These are phyloP conservation scores for Mesembrinibis cayennensis DNA, from an alignment of 2,113 vertebrate genomes.

Conservation along the genomic window DNA sequence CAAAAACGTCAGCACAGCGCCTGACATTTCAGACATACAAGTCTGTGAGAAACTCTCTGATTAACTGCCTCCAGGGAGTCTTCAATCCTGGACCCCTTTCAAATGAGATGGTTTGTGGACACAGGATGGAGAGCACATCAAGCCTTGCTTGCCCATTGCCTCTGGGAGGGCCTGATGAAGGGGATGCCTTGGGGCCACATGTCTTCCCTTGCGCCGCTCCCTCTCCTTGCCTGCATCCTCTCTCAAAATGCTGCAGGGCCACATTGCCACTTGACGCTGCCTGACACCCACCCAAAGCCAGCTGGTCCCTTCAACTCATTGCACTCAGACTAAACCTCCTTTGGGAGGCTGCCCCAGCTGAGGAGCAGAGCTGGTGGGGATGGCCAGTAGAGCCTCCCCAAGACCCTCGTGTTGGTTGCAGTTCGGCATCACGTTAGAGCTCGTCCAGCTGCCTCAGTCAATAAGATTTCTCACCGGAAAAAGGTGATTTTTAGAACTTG, in stretches of 20 bases:
- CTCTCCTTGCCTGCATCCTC: not conserved
- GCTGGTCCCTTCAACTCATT: not conserved
- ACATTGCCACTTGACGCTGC: not conserved
- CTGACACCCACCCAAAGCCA: not conserved
- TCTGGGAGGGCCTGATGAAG: not conserved
- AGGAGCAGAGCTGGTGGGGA: not conserved
- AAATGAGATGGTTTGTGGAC: not conserved
- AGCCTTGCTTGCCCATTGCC: not conserved
- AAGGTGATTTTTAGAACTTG: constrained; percentile 53
- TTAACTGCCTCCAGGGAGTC: not conserved
- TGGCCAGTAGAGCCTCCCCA: fast-evolving
- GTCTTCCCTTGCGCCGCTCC: not conserved
- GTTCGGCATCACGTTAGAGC: not conserved
- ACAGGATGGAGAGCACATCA: not conserved
- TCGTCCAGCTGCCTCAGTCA: not conserved
- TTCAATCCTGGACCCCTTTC: not conserved
- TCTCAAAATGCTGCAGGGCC: fast-evolving
- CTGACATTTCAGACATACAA: not conserved
- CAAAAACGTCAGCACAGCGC: not conserved
- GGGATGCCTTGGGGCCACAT: fast-evolving
- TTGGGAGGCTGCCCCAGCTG: not conserved
- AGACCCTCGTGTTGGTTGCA: not conserved
- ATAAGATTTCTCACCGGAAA: not conserved
- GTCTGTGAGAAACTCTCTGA: not conserved
- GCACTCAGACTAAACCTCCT: not conserved